These are phyloP conservation scores for Synanceia verrucosa DNA, from an alignment of 2,797 vertebrate species.

Conservation along the genomic window DNA sequence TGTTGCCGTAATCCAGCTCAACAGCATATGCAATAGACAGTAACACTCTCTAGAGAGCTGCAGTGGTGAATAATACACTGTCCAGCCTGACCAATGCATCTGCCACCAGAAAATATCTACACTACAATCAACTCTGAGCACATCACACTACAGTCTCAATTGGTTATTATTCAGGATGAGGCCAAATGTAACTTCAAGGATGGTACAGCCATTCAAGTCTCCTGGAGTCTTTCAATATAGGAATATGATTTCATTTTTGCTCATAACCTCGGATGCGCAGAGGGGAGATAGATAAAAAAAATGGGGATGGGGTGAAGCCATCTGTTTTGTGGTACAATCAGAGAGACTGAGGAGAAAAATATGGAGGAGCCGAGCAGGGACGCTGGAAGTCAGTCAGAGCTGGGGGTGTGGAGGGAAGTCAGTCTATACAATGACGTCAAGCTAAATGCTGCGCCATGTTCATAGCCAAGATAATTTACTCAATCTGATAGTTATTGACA, in stretches of 20 bases:
- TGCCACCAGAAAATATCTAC: slow-evolving; percentile 49
- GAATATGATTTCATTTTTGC: slow-evolving; percentile 55
- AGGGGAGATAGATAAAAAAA: slow-evolving; percentile 57
- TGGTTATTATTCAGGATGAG: slow-evolving; percentile 1
- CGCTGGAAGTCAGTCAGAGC: slow-evolving; percentile 14
- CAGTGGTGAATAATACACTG: slow-evolving; percentile 50
- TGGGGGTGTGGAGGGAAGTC: background rate
- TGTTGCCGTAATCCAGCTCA: slow-evolving; percentile 77
- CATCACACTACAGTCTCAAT: background rate
- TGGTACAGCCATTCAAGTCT: slow-evolving; percentile 13
- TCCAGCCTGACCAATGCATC: slow-evolving; percentile 58
- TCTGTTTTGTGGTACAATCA: slow-evolving; percentile 63
- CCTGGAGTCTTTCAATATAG: slow-evolving; percentile 24
- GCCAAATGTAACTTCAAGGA: slow-evolving; percentile 4
- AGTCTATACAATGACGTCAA: background rate
- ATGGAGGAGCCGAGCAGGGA: slow-evolving; percentile 37
- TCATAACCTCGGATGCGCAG: slow-evolving; percentile 55
- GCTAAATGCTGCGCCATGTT: background rate
- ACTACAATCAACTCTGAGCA: slow-evolving; percentile 29
- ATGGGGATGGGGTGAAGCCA: slow-evolving; percentile 62
- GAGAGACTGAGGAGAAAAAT: slow-evolving; percentile 52
- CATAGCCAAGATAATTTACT: background rate
- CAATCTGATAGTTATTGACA: background rate
- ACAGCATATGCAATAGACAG: slow-evolving; percentile 62
- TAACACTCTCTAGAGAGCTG: slow-evolving; percentile 59